Conservation (phyloP, 2,113 vertebrate species). For the Baryphthengus martii region DNA sequence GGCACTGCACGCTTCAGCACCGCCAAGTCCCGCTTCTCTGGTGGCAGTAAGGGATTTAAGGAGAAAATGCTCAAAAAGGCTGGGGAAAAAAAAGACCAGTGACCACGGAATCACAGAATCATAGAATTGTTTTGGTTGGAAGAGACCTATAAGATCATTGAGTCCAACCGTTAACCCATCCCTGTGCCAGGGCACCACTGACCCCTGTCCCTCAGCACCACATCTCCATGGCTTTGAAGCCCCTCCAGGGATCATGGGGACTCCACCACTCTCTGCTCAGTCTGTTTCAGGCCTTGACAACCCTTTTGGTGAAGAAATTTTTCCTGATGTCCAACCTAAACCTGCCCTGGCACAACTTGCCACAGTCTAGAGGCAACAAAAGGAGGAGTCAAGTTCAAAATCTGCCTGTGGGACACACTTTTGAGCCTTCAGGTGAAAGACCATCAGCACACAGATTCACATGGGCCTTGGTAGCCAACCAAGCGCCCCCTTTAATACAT, state of each 20-base stretch:
- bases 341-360: background rate
- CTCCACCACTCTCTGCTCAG: background rate
- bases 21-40: background rate
- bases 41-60: background rate
- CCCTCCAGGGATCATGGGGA: background rate
- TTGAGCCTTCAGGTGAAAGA: background rate
- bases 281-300: background rate
- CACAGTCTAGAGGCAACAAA: background rate
- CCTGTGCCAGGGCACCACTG: background rate
- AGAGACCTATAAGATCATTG: background rate
- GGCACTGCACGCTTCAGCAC: background rate
- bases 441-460: background rate
- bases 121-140: background rate
- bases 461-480: background rate
- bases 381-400: background rate
- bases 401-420: background rate
- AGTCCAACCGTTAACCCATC: background rate
- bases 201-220: background rate
- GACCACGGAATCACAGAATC: background rate
- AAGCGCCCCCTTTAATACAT: background rate
- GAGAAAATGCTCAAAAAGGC: background rate
- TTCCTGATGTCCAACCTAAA: background rate
- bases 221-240: too few species aligned
- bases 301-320: background rate
- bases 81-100: background rate